phyloP scores from a whole-genome alignment of 2,113 vertebrate species.

The Ceyx margarethae region DNA sequence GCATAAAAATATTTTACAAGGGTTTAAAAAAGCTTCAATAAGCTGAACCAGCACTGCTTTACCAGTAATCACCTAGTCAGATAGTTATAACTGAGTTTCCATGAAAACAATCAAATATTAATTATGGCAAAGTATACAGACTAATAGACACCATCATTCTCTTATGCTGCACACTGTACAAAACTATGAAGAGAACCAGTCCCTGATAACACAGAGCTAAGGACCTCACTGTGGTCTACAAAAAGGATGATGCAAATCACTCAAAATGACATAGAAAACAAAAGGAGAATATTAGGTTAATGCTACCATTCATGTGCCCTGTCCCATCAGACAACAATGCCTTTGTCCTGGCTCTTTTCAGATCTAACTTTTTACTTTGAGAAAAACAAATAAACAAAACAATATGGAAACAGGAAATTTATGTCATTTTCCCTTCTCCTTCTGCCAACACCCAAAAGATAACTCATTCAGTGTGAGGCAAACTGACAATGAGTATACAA shows the following conservation, averaged over 20 bases:
- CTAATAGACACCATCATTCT: neutral
- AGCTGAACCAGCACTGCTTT: neutral
- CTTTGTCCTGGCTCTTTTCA: neutral
- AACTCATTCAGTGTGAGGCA: neutral
- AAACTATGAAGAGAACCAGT: neutral
- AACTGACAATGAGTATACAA: neutral
- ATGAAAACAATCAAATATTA: neutral
- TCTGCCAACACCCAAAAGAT: neutral
- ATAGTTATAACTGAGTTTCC: neutral
- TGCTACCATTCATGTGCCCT: neutral
- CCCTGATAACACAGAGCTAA: neutral
- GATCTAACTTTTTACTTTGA: neutral
- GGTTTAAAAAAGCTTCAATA: neutral
- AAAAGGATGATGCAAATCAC: neutral
- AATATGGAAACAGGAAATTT: neutral
- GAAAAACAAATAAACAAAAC: neutral
- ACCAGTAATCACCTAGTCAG: neutral
- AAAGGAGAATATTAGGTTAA: neutral
- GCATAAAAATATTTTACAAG: neutral
- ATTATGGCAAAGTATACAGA: neutral
- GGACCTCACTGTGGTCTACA: neutral
- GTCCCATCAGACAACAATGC: neutral
- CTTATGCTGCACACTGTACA: neutral
- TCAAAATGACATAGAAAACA: neutral
- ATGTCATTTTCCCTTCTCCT: neutral